Conservation (phyloP, 2,113 vertebrate species). For the Cynopterus brachyotis region DNA sequence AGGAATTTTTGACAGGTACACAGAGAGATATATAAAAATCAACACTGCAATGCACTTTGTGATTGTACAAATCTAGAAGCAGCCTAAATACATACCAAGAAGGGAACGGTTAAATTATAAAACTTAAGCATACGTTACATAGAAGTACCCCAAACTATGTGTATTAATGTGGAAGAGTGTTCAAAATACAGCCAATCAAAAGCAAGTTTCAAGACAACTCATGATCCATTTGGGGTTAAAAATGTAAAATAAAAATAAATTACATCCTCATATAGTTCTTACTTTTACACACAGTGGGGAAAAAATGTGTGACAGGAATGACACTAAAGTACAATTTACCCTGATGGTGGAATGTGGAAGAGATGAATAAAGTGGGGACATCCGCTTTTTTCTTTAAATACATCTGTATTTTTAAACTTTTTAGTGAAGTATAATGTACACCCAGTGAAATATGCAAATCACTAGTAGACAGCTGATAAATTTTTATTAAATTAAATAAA, state of each 20-base stretch:
- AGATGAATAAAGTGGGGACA: background rate
- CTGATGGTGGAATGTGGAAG: background rate
- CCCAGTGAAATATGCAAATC: background rate
- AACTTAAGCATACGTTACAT: background rate
- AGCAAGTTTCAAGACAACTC: background rate
- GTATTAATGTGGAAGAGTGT: background rate
- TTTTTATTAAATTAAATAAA: background rate
- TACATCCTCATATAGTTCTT: background rate
- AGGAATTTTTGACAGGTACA: background rate
- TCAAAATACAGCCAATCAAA: background rate
- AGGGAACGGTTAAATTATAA: background rate
- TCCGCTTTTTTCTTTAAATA: background rate
- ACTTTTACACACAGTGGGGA: background rate
- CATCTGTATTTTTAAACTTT: background rate
- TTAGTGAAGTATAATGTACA: background rate
- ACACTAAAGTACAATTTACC: background rate
- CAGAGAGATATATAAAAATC: background rate
- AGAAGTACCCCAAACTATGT: background rate
- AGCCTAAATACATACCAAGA: background rate
- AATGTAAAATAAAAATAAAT: slow-evolving; percentile 17
- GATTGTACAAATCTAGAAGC: background rate
- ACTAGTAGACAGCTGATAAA: background rate
- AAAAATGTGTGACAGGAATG: background rate
- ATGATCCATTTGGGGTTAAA: background rate
- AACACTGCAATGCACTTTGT: background rate